Conservation (phyloP, 1,140 invertebrate genomes). For the Phenacoccus solenopsis region DNA sequence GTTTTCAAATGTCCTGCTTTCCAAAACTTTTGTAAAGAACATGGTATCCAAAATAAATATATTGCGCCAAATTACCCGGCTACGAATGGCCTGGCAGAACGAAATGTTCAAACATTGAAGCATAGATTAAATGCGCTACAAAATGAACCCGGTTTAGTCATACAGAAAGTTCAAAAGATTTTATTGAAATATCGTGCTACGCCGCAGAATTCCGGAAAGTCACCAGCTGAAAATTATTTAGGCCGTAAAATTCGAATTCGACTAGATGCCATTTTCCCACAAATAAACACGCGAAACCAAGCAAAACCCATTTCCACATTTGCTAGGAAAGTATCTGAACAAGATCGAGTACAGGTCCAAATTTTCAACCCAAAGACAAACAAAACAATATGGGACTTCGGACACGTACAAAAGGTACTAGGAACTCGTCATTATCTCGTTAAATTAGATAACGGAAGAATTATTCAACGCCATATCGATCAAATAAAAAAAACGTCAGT, state of each 20-base stretch:
- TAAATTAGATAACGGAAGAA: constrained; percentile 23
- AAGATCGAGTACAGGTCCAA: not conserved
- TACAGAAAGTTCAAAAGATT: constrained; percentile 14
- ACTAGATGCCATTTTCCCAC: constrained; percentile 38
- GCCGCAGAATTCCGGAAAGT: constrained; percentile 15
- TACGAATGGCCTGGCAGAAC: constrained; percentile 30
- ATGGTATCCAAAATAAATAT: constrained; percentile 28
- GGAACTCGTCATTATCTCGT: constrained; percentile 25
- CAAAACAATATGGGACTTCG: constrained; percentile 17
- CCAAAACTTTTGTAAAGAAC: constrained; percentile 24
- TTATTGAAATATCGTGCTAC: constrained; percentile 20
- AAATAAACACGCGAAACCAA: not conserved
- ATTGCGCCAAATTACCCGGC: constrained; percentile 28
- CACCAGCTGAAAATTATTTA: constrained; percentile 32
- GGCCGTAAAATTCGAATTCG: constrained; percentile 31
- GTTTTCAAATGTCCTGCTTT: constrained; percentile 28
- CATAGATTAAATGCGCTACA: not conserved
- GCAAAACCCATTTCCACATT: not conserved
- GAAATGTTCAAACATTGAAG: constrained; percentile 32
- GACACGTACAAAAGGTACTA: constrained; percentile 22
- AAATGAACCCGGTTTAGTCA: not conserved
- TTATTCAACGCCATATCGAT: constrained; percentile 26
- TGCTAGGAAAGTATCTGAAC: no score
- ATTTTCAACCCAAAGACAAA: not conserved
- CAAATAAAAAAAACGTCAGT: constrained; percentile 18